Conservation (phyloP, 2,113 vertebrate species). For the Nothobranchius kuhntae region DNA sequence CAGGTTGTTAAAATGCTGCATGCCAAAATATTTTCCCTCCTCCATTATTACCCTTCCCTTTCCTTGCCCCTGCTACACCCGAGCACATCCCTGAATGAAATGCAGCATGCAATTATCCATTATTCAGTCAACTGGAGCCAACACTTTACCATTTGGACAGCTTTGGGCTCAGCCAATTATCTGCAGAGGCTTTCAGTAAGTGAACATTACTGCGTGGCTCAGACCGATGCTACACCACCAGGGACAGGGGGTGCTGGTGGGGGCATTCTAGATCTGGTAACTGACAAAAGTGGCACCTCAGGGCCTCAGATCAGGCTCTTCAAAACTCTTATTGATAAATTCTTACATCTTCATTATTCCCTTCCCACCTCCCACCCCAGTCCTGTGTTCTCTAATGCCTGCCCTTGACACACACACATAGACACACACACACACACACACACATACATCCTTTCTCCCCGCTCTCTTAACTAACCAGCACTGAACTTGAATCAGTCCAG, state of each 20-base stretch:
- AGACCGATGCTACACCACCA: constrained; percentile 29
- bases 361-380: not conserved
- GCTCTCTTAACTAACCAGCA: constrained; percentile 31
- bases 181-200: constrained; percentile 49
- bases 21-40: constrained; percentile 51
- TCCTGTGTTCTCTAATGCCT: constrained; percentile 26
- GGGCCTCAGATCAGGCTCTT: constrained; percentile 47
- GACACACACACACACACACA: too few species aligned
- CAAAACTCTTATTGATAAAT: constrained; percentile 75
- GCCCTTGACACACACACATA: too few species aligned
- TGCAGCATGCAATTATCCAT: constrained; percentile 70
- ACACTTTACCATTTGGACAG: constrained; percentile 67
- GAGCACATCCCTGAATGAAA: constrained; percentile 61
- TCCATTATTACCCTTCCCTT: constrained; percentile 26
- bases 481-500: constrained; percentile 41
- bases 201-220: constrained; percentile 38
- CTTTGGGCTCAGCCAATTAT: constrained; percentile 65
- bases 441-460: constrained; percentile 13
- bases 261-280: too few species aligned
- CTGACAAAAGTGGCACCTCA: too few species aligned
- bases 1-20: constrained; percentile 40
- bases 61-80: constrained; percentile 40
- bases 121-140: constrained; percentile 70
- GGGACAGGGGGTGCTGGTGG: constrained; percentile 40
- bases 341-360: constrained; percentile 36